Base-by-base conservation (phyloP, 2,113 vertebrate species). In the Toxotes chatareus region DNA sequence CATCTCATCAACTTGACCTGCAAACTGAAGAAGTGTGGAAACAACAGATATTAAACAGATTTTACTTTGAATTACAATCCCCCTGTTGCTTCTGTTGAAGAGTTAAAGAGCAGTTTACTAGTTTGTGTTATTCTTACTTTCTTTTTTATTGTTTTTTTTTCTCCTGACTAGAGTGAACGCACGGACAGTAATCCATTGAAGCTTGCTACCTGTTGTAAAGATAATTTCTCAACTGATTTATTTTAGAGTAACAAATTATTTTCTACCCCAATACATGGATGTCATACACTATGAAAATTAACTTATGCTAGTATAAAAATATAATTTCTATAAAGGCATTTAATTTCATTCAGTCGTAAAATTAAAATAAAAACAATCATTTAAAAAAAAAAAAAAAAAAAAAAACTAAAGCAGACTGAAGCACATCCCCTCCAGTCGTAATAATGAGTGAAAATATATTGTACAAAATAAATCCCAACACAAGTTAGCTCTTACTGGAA, bases 1-100 rank as follows among this genome's bases (percentile, higher is more conserved):
- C 67, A 62, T 68, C 79, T n/a, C n/a, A 27, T 61, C 51, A 56
- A 36, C 44, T 55, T 67, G 88, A 84, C 59, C 89, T 79, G 73
- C 56, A 68, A 80, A 27, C 19, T 21, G 65, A 72, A 44, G 65
- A 47, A 42, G 14, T 60, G 64, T 27, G 40, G 51, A 73, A 49
- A 79, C 57, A 65, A 32, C 12, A 77, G 42, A 70, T 32, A 60
- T 47, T 57, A 68, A 61, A 74, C 14, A 71, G 23, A 73, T 79
- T 72, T 63, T 23, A 73, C 8, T 64, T 44, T 53, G 19, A 71
- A 60, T 40, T 17, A 16, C 49, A 51, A 3, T 47, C 11, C 1
- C 13, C 7, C 4, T 27, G 11, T 32, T 53, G 38, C 34, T 36
- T 10, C 17, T 71, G 10, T 16, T 31, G n/a, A 57, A 21, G 49